A percentile compares a stretch with the other conserved stretches of the same genome.
Conservation (phyloP, 2,113 vertebrate species). For the Daphoenositta chrysoptera region DNA sequence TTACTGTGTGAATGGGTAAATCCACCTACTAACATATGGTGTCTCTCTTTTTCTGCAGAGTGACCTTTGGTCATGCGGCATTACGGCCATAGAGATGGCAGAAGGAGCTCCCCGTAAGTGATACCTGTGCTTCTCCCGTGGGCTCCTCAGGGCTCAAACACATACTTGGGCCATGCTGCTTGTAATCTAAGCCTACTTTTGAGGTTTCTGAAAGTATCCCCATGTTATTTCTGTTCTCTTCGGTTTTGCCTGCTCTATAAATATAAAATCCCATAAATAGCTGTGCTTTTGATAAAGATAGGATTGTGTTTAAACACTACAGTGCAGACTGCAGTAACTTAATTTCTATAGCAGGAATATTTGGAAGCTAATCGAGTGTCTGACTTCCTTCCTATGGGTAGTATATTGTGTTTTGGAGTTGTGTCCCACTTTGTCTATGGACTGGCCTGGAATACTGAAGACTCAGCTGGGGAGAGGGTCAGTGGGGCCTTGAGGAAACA, state of each 20-base stretch:
- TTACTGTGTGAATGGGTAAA: not conserved
- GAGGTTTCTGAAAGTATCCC: conserved; percentile 26
- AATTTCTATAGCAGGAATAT: not conserved
- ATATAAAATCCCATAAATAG: conserved; percentile 41
- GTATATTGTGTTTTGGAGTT: not conserved
- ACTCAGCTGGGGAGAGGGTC: not conserved
- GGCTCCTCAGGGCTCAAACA: not conserved
- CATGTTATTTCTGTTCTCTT: conserved; percentile 12
- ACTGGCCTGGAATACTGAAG: not conserved
- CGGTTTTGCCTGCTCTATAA: conserved; percentile 30
- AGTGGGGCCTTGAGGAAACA: not conserved
- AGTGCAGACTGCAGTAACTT: not conserved
- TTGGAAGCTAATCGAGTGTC: not conserved
- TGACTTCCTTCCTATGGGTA: conserved; percentile 30
- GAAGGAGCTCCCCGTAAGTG: conserved; percentile 98
- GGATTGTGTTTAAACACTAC: not conserved
- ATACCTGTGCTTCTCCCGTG: not conserved
- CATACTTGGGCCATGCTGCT: conserved; percentile 2
- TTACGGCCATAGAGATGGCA: conserved; percentile 98
- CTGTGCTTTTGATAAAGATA: not conserved
- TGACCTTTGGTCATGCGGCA: conserved; percentile 98
- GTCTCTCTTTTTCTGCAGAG: conserved; percentile 79
- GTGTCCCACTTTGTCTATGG: not conserved
- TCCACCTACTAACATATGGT: conserved; percentile 57
- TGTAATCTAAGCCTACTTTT: conserved; percentile 14